Conservation (phyloP, 2,113 vertebrate genomes). For the Psittacus erithacus region DNA sequence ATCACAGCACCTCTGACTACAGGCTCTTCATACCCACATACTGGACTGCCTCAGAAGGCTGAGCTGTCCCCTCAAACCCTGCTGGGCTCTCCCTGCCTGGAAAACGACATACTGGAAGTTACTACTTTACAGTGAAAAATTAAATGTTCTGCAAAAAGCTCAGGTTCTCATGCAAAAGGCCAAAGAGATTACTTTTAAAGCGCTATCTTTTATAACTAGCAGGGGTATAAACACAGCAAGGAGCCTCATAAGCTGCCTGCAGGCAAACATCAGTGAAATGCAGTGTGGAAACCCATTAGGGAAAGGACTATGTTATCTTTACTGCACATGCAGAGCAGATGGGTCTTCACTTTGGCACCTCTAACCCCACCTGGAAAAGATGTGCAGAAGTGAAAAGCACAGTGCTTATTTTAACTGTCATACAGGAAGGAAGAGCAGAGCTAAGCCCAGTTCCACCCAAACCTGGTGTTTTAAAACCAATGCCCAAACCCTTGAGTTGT, state of each 20-base stretch:
- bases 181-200: neutral
- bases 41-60: neutral
- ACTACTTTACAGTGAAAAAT: neutral
- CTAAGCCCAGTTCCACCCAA: neutral
- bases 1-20: neutral
- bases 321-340: neutral
- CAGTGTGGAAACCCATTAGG: neutral
- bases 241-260: neutral
- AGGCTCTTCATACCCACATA: fast-evolving
- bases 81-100: neutral
- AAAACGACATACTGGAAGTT: neutral
- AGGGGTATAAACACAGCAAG: neutral
- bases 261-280: neutral
- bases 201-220: neutral
- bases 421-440: neutral
- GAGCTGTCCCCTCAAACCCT: neutral
- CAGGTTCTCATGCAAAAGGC: neutral
- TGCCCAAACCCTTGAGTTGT: neutral
- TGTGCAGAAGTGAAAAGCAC: neutral
- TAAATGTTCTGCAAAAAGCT: neutral
- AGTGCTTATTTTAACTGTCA: neutral
- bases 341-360: neutral
- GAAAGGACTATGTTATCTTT: neutral
- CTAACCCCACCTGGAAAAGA: neutral
- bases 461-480: neutral